These are phyloP conservation scores for Coelopa frigida DNA, from an alignment of 1,140 invertebrate species.

Conservation along the genomic window DNA sequence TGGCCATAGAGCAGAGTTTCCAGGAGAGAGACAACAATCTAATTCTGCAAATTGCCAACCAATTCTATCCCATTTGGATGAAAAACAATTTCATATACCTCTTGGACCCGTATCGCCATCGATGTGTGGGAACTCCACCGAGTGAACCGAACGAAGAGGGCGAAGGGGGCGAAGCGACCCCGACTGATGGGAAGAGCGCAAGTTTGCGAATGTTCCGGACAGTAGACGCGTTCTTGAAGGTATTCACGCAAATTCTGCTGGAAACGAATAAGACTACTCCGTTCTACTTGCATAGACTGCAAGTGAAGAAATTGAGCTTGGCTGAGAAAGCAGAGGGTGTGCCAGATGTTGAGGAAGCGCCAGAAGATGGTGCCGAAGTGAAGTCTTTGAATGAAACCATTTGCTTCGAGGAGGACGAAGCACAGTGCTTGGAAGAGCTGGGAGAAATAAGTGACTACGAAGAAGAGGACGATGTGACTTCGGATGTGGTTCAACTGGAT, in stretches of 20 bases:
- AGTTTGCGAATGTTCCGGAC: slow-evolving; percentile 36
- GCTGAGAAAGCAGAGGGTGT: slow-evolving; percentile 24
- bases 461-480: slow-evolving; percentile 14
- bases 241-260: slow-evolving; percentile 30
- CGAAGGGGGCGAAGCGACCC: slow-evolving; percentile 18
- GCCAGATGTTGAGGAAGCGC: not conserved
- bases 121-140: slow-evolving; percentile 16
- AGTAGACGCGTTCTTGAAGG: slow-evolving; percentile 20
- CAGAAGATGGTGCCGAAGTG: slow-evolving; percentile 16
- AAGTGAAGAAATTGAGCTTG: slow-evolving; percentile 23
- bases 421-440: slow-evolving; percentile 17
- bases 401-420: slow-evolving; percentile 24
- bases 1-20: slow-evolving; percentile 15
- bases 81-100: slow-evolving; percentile 33
- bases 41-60: slow-evolving; percentile 31
- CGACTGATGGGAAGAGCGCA: slow-evolving; percentile 16
- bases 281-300: slow-evolving; percentile 25
- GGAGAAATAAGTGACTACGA: slow-evolving; percentile 26
- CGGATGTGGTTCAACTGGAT: slow-evolving; percentile 13
- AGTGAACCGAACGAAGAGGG: too few relatives aligned
- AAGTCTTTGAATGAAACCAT: slow-evolving; percentile 25
- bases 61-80: slow-evolving; percentile 33
- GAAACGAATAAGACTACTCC: slow-evolving; percentile 27
- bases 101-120: slow-evolving; percentile 36
- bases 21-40: slow-evolving; percentile 16